Base-by-base conservation (phyloP, 2,797 vertebrate species). In the Champsocephalus gunnari region DNA sequence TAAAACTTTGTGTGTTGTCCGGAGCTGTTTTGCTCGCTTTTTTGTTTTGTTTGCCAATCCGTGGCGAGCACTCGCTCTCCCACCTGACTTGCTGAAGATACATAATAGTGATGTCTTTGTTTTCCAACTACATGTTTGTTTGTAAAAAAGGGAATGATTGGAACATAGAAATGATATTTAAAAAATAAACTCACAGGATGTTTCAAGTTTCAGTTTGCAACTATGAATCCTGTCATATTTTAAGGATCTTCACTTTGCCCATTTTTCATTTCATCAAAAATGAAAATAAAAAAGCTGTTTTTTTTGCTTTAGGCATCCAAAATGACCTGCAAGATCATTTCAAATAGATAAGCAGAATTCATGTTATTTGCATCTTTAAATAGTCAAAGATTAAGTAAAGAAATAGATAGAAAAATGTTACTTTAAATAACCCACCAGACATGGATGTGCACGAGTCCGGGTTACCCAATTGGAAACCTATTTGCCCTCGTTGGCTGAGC, bases 41-140 rank as follows among this genome's bases (percentile, higher is more conserved):
- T 80, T 80, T 93, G 83, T 91, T 93, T 91, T 62, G 84, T 91
- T 92, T 91, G 89, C 86, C 86, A 90, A 86, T 85, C 86, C 66
- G 16, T 76, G 73, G 78, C 70, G 58, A 89, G 89, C 92, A 87
- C 85, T 82, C 76, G 78, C 83, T 85, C 84, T 88, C 82, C 85
- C 79, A 73, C 41, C 54, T 78, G 85, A 81, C 79, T 83, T 80
- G 73, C 76, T 79, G 76, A 83, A 81, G 62, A 84, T 71, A 55
- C 80, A 82, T 83, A 65, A 79, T 85, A 82, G 57, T 71, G 60
- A 72, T 84, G 67, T 73, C 76, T 73, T 79, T 81, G 67, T 87
- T 87, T 86, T 78, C 19, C 6, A 53, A 67, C 68, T 76, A 66
- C 81, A 51, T 70, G 34, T 66, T 72, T 81, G 55, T 67, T 84